Evolutionary conservation across 2,797 vertebrate species (phyloP), one percentile per base, ranked within the genome.

Genomic region (Remorina albescens): DNA sequence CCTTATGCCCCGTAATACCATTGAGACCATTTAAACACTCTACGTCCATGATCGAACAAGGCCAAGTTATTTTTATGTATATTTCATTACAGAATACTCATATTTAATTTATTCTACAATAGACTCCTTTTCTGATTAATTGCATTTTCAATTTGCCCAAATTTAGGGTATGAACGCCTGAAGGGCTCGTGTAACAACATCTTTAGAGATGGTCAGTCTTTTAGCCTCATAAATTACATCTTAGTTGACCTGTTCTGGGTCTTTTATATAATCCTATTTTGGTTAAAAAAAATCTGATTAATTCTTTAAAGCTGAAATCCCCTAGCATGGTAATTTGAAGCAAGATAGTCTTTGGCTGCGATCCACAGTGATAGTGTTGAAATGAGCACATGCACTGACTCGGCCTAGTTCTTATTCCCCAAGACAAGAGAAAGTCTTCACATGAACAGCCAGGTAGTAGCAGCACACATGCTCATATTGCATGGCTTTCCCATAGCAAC

Each of bases 381-480:
- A 93, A 91, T 80, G 84, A 89, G 92, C 67, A 85, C 90, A 90
- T 87, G 78, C 71, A 80, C 80, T 72, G 70, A 85, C 76, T 90
- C 63, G 81, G 81, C 91, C 91, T 92, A 91, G 86, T 93, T 94
- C 84, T 84, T 69, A 85, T 90, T 91, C 82, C 89, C 88, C 79
- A 82, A 88, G 87, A 91, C 78, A 86, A 80, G 80, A 60, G 66
- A 25, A 50, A 82, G 71, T 72, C 67, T 78, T 88, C 71, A 75
- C 59, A 69, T 47, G 58, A 85, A 61, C 63, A 78, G 70, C 76
- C 72, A 72, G 80, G 61, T 62, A 80, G 73, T 65, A 66, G 46
- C 50, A 77, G 82, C 75, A 58, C 37, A 61, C 49, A 41, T 30
- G 56, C 81, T 78, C 60, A 69, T 55, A 89, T 81, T 83, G 62